A percentile compares a stretch with the other conserved stretches of the same genome.
phyloP scores from a whole-genome alignment of 2,888 invertebrate genomes.

The Cheilosia impressa region DNA sequence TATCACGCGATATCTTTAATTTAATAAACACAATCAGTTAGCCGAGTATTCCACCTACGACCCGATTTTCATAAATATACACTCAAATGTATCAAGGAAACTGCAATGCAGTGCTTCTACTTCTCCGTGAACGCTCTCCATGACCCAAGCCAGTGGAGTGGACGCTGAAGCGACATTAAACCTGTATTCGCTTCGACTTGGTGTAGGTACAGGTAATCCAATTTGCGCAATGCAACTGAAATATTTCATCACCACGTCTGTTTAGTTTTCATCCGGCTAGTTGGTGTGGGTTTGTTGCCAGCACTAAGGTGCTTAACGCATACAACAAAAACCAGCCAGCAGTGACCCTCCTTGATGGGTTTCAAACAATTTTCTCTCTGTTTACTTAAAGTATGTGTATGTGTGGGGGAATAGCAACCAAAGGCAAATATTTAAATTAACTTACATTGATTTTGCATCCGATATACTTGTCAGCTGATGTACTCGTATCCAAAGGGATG shows the following conservation, averaged over 20 bases:
- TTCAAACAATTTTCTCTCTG: constrained; percentile 32
- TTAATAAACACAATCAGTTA: no score
- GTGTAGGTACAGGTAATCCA: constrained; percentile 27
- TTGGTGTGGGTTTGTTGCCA: not conserved
- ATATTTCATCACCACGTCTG: constrained; percentile 11
- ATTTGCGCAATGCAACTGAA: constrained; percentile 44
- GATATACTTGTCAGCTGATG: constrained; percentile 7
- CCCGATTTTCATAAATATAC: not conserved
- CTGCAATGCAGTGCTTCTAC: not conserved
- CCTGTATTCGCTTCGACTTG: constrained; percentile 10
- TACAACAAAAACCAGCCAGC: constrained; percentile 21
- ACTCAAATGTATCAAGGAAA: not conserved
- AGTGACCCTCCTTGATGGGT: constrained; percentile 51
- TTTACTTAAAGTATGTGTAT: not conserved
- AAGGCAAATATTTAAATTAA: constrained; percentile 32
- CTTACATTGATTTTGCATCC: constrained; percentile 58
- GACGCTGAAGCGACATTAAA: constrained; percentile 23
- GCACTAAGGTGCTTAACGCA: constrained; percentile 52
- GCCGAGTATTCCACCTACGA: no score
- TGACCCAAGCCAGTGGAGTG: not conserved
- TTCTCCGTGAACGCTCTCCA: constrained; percentile 16
- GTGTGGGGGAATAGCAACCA: not conserved
- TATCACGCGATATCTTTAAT: no score
- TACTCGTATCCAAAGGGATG: constrained; percentile 45
- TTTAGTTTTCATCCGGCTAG: not conserved